These are phyloP conservation scores for Eulimnadia texana DNA, from an alignment of 1,140 invertebrate genomes.

Conservation along the genomic window DNA sequence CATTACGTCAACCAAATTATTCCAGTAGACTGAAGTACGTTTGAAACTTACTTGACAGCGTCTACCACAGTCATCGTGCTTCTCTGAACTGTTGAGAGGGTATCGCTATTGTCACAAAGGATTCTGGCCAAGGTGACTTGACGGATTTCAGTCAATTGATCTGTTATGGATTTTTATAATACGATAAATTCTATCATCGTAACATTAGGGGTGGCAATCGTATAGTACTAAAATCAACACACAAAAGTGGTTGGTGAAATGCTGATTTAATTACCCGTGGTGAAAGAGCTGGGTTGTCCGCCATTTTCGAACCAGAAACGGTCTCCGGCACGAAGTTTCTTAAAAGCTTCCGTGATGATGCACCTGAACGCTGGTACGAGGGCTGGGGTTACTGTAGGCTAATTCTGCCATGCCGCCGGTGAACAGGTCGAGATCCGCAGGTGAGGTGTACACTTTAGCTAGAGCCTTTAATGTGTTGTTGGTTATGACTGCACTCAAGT, in stretches of 20 bases:
- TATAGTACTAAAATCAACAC: background rate
- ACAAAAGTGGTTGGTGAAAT: background rate
- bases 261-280: background rate
- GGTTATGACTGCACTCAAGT: background rate
- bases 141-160: background rate
- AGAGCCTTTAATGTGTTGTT: background rate
- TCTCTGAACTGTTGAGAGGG: background rate
- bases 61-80: background rate
- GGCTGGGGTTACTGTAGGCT: background rate
- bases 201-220: background rate
- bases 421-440: background rate
- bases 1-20: background rate
- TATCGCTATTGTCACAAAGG: background rate
- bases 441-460: background rate
- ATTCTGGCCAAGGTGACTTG: background rate
- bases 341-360: background rate
- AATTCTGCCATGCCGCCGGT: background rate
- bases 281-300: background rate
- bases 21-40: background rate
- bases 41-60: background rate
- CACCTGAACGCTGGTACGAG: background rate
- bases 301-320: background rate
- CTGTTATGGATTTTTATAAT: too few relatives aligned
- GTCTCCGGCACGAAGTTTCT: background rate
- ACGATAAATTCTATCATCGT: background rate